phyloP scores from a whole-genome alignment of 2,797 vertebrate species.

The Enteromius viviparus region DNA sequence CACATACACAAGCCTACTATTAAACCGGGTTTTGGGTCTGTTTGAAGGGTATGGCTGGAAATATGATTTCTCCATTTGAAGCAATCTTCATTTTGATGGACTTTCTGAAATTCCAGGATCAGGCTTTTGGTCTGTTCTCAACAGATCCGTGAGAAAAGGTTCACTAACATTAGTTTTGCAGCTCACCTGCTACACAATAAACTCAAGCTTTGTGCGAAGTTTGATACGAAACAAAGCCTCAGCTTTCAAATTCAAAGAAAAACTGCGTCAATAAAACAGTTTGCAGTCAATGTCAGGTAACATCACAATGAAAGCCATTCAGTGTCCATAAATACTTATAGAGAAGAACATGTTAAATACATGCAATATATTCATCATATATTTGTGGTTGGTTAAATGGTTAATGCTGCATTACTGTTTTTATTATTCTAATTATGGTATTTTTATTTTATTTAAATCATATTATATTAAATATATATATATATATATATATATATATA shows the following conservation, averaged over 20 bases:
- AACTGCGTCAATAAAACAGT: background rate
- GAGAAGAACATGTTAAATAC: background rate
- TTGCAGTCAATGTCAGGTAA: background rate
- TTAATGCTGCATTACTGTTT: background rate
- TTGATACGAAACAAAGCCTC: background rate
- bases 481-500: no score
- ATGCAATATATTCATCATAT: background rate
- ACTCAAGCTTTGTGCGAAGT: background rate
- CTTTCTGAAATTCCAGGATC: background rate
- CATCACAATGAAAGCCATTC: background rate
- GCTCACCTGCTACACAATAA: background rate
- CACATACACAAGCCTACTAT: background rate
- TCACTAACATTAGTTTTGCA: background rate
- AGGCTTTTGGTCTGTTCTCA: background rate
- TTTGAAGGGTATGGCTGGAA: background rate
- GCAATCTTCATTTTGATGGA: background rate
- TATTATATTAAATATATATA: background rate
- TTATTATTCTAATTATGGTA: background rate
- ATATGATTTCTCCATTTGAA: background rate
- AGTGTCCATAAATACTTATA: background rate
- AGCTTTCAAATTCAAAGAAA: background rate
- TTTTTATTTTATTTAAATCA: background rate
- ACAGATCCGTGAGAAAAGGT: background rate
- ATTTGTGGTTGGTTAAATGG: background rate
- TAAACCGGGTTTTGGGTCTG: background rate